phyloP scores from a whole-genome alignment of 2,797 vertebrate genomes.

The Alfaro cultratus region DNA sequence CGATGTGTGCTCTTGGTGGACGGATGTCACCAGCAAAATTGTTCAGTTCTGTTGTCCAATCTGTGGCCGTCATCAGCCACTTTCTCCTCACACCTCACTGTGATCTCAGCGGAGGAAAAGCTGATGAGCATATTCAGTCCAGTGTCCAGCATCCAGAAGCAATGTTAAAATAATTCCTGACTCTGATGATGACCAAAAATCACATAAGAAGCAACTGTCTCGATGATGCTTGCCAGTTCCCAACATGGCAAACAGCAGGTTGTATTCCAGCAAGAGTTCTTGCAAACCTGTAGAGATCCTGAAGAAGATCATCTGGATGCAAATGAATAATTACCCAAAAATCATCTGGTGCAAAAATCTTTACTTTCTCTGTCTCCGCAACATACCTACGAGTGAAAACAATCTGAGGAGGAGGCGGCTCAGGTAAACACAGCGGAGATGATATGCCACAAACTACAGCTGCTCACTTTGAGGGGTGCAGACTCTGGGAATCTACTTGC shows the following conservation, averaged over 20 bases:
- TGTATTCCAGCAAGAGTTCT: constrained; percentile 32
- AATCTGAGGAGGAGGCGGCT: constrained; percentile 20
- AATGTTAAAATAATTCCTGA: constrained; percentile 36
- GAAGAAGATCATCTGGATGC: constrained; percentile 39
- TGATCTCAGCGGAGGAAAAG: constrained; percentile 55
- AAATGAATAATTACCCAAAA: constrained; percentile 57
- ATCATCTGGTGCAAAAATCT: constrained; percentile 35
- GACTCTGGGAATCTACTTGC: constrained; percentile 42
- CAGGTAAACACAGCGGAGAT: constrained; percentile 10
- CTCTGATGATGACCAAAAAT: constrained; percentile 50
- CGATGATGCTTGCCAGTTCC: constrained; percentile 44
- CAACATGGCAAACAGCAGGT: constrained; percentile 44
- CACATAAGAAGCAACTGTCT: constrained; percentile 17
- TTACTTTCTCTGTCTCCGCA: constrained; percentile 24
- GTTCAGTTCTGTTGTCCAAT: constrained; percentile 55
- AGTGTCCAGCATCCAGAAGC: constrained; percentile 31
- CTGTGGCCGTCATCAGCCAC: constrained; percentile 51
- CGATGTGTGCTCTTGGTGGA: constrained; percentile 59
- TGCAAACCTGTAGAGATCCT: constrained; percentile 33
- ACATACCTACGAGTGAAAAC: constrained; percentile 38
- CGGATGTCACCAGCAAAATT: constrained; percentile 47
- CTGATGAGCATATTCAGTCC: constrained; percentile 2
- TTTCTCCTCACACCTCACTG: constrained; percentile 38
- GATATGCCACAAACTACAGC: constrained; percentile 18
- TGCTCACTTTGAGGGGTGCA: constrained; percentile 41